Conservation (phyloP, 2,113 vertebrate genomes). For the Cnemophilus loriae region DNA sequence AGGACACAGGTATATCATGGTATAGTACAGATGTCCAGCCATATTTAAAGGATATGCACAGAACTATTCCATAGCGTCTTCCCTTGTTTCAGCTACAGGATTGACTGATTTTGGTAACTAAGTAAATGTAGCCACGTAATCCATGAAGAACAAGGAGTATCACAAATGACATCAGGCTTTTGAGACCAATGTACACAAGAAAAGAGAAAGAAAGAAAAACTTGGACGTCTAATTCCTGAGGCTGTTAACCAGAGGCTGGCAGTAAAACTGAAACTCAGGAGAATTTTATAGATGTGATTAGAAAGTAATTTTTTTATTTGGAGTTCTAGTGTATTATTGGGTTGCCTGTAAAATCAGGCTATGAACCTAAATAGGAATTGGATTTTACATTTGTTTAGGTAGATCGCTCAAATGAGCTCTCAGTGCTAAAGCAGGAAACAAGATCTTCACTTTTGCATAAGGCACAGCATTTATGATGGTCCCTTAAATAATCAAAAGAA, state of each 20-base stretch:
- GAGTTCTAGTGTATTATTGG: neutral
- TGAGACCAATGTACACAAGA: neutral
- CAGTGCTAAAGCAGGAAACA: neutral
- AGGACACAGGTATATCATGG: neutral
- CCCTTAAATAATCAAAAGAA: slow-evolving; percentile 1
- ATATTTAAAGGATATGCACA: neutral
- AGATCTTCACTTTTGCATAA: neutral
- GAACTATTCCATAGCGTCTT: neutral
- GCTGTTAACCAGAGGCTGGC: neutral
- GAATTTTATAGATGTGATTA: neutral
- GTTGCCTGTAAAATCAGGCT: neutral
- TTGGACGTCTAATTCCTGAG: neutral
- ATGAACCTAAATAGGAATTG: neutral
- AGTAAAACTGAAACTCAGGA: neutral
- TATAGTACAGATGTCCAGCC: neutral
- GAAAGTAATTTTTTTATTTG: neutral
- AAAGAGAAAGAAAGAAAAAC: neutral
- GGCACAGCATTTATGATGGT: neutral
- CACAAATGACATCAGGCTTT: neutral
- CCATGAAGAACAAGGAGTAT: neutral
- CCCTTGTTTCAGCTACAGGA: neutral
- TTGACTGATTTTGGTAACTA: neutral
- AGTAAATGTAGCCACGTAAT: neutral
- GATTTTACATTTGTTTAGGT: neutral
- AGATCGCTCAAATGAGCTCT: neutral